Conservation (phyloP, 2,797 vertebrate species). For the Gouania willdenowi region DNA sequence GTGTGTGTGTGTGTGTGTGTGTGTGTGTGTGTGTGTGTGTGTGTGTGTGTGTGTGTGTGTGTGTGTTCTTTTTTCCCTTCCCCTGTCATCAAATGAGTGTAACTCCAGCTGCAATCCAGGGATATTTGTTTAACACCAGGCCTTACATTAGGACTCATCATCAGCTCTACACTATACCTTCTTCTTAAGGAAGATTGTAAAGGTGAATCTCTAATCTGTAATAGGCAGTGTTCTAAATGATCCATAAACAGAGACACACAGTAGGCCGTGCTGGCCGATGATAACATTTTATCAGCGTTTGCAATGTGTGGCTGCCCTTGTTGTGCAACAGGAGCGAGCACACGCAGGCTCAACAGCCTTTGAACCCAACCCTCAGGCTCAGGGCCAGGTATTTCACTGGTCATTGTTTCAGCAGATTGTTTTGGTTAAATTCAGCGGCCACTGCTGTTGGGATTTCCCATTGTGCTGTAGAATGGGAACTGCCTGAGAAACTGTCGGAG, state of each 20-base stretch:
- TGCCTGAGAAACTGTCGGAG: slow-evolving; percentile 7
- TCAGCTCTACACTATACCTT: slow-evolving; percentile 47
- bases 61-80: neutral
- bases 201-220: slow-evolving; percentile 57
- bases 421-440: slow-evolving; percentile 33
- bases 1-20: slow-evolving; percentile 13
- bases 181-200: slow-evolving; percentile 56
- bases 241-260: slow-evolving; percentile 32
- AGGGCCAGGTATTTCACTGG: slow-evolving; percentile 34
- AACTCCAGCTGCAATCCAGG: slow-evolving; percentile 59
- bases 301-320: slow-evolving; percentile 26
- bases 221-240: slow-evolving; percentile 64
- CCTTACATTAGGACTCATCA: slow-evolving; percentile 64
- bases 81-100: slow-evolving; percentile 67
- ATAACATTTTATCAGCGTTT: slow-evolving; percentile 38
- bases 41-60: no score
- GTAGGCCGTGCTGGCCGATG: slow-evolving; percentile 34
- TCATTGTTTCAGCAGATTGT: slow-evolving; percentile 24
- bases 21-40: slow-evolving; percentile 13
- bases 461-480: slow-evolving; percentile 11
- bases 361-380: slow-evolving; percentile 9
- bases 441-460: slow-evolving; percentile 16
- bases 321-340: slow-evolving; percentile 8
- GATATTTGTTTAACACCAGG: slow-evolving; percentile 48
- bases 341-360: no score